A percentile compares a stretch with the other conserved stretches of the same genome.
phyloP scores from a whole-genome alignment of 2,113 vertebrate species.

The Hyperopisus bebe region DNA sequence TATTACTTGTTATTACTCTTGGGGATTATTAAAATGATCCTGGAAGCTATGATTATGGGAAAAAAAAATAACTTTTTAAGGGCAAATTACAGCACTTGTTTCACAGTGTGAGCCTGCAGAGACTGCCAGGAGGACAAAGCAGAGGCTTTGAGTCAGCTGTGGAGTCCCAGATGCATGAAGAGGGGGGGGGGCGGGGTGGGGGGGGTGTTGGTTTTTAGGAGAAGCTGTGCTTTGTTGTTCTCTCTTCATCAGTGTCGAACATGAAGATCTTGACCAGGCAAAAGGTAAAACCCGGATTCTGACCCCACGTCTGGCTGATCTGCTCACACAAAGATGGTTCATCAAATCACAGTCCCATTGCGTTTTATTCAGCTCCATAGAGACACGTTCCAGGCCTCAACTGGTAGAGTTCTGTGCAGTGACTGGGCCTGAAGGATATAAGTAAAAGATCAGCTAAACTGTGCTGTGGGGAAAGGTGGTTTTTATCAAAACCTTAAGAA shows the following conservation, averaged over 20 bases:
- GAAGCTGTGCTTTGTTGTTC: neutral
- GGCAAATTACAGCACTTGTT: neutral
- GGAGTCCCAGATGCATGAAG: neutral
- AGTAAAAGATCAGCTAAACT: neutral
- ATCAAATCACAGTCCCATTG: neutral
- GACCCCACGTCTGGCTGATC: neutral
- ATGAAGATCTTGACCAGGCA: neutral
- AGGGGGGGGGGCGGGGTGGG: neutral
- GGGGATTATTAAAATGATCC: neutral
- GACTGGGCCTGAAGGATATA: neutral
- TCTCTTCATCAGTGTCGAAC: neutral
- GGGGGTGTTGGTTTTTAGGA: neutral
- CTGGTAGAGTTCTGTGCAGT: neutral
- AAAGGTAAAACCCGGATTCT: neutral
- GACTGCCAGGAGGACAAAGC: neutral
- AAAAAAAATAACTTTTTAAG: neutral
- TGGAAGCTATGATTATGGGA: neutral
- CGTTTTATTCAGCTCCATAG: neutral
- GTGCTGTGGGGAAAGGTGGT: neutral
- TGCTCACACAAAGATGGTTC: neutral
- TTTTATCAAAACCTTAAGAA: neutral
- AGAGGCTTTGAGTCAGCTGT: neutral
- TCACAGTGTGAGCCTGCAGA: neutral
- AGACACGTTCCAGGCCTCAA: neutral
- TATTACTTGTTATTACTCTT: neutral